Base-by-base conservation (phyloP, 2,888 invertebrate genomes). In the Zaprionus lineosus region DNA sequence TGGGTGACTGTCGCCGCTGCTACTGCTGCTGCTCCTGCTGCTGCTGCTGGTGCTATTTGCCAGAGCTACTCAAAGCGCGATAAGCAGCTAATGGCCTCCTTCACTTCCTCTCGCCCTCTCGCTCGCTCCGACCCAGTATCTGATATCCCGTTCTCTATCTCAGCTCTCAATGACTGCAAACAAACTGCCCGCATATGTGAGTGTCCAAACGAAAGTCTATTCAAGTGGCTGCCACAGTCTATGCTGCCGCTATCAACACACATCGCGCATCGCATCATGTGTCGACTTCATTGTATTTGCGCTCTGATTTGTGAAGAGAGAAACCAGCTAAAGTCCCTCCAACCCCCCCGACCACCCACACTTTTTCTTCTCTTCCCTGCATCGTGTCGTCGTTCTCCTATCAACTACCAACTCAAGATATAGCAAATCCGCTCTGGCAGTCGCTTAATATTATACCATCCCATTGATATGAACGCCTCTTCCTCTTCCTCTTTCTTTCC, bases 271-370 rank as follows among this genome's bases (percentile, higher is more conserved):
- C 44, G 26, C 66, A 62, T 61, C 67, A 62, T 71, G 56, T 68
- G 78, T 61, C 60, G 75, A 50, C 70, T 74, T 68, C 81, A 83
- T 79, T 79, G 83, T 79, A 79, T 79, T 79, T 79, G 65, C 72
- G 68, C 76, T 83, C 59, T 83, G 78, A 79, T 79, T 79, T 83
- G 78, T 74, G 65, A 68, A 68, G 63, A 56, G 73, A 50, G 64
- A 70, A 60, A 59, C 39, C 65, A 53, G 59, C 52, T 46, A 9
- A 6, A 9, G 6, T 9, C 3, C 21, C 6, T 33, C 9, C 12
- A 12, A n/a, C 3, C 6, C 18, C n/a, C n/a, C 1, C 8, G 24
- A 3, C n/a, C 6, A 6, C 12, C 3, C 9, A n/a, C n/a, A n/a
- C n/a, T n/a, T n/a, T n/a, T n/a, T n/a, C n/a, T n/a, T n/a, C n/a